These are phyloP conservation scores for Halyomorpha halys DNA, from an alignment of 1,140 invertebrate genomes.

Conservation along the genomic window DNA sequence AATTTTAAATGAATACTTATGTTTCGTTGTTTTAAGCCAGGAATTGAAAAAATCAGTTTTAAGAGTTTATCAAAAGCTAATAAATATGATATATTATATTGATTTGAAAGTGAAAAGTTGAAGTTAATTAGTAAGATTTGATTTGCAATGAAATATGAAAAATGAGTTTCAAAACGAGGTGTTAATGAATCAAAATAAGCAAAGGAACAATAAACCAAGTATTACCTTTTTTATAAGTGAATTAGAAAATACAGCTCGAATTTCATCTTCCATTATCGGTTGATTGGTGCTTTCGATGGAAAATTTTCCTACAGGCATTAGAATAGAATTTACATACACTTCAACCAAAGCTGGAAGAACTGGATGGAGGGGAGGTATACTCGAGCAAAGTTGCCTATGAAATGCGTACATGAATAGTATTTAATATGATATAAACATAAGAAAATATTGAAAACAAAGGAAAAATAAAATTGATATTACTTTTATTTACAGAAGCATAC, in stretches of 20 bases:
- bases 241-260: constrained; percentile 70
- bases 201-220: neutral
- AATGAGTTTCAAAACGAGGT: too few species aligned
- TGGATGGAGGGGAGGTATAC: constrained; percentile 78
- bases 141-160: too few species aligned
- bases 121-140: too few species aligned
- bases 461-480: too few species aligned
- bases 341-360: constrained; percentile 87
- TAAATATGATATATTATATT: neutral
- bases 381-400: constrained; percentile 71
- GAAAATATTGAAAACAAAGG: too few species aligned
- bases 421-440: too few species aligned
- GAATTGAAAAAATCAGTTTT: too few species aligned
- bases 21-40: too few species aligned
- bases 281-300: constrained; percentile 62
- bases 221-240: constrained; percentile 42
- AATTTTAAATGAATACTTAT: too few species aligned
- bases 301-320: constrained; percentile 60
- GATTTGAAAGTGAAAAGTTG: too few species aligned
- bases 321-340: constrained; percentile 88
- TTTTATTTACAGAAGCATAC: too few species aligned
- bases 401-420: neutral
- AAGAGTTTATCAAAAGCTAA: neutral
- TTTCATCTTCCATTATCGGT: constrained; percentile 83
- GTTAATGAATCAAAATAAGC: neutral